These are phyloP conservation scores for Artemia franciscana DNA, from an alignment of 1,140 invertebrate genomes.

Conservation along the genomic window DNA sequence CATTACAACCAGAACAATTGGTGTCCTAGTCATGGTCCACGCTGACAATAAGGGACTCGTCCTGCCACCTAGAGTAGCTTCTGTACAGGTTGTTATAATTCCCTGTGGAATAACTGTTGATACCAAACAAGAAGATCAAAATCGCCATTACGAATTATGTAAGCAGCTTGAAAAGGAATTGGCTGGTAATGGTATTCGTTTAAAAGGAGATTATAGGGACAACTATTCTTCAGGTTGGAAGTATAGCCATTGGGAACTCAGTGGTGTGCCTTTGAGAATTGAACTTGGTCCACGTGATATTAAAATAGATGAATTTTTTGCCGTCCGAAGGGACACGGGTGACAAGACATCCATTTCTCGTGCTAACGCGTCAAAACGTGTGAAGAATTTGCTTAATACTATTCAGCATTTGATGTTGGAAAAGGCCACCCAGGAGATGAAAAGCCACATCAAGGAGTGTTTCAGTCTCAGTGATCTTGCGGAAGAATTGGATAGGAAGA, in stretches of 20 bases:
- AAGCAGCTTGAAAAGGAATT: conserved; percentile 33
- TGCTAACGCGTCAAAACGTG: background rate
- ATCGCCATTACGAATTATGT: conserved; percentile 45
- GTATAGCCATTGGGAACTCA: conserved; percentile 99
- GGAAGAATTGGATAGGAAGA: conserved; percentile 55
- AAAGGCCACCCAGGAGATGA: conserved; percentile 50
- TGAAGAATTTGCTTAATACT: background rate
- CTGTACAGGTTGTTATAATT: conserved; percentile 62
- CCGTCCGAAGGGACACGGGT: conserved; percentile 65
- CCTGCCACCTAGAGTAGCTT: conserved; percentile 73
- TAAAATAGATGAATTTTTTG: conserved; percentile 56
- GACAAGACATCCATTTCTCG: conserved; percentile 32
- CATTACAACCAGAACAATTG: conserved; percentile 81
- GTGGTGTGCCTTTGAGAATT: conserved; percentile 82
- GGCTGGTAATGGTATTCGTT: conserved; percentile 31
- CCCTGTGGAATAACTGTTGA: conserved; percentile 84
- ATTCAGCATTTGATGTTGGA: conserved; percentile 9
- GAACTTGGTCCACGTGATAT: conserved; percentile 93
- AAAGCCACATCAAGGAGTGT: conserved; percentile 39
- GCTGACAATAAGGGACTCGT: conserved; percentile 91
- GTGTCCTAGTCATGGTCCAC: conserved; percentile 88
- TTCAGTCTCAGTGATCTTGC: conserved; percentile 63
- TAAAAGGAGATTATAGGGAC: conserved; percentile 53
- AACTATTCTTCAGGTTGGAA: conserved; percentile 99
- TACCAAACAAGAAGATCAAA: conserved; percentile 41